phyloP scores from a whole-genome alignment of 2,888 invertebrate species.

The Drosophila parthenogenetica region DNA sequence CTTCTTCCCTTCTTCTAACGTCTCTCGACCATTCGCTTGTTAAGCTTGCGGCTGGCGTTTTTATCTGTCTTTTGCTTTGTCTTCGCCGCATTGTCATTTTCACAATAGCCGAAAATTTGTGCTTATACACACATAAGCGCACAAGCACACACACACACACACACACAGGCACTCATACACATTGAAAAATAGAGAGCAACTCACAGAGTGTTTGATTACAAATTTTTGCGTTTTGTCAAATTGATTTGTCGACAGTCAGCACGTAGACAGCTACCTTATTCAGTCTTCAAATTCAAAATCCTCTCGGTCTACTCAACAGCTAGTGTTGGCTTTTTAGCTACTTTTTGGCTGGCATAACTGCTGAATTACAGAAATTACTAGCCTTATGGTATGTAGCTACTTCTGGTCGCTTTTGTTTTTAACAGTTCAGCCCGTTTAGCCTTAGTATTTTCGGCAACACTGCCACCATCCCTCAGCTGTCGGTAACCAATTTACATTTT shows the following conservation, averaged over 20 bases:
- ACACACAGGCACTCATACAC: not conserved
- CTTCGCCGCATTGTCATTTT: conserved; percentile 63
- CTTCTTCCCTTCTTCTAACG: not conserved
- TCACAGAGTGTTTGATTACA: conserved; percentile 56
- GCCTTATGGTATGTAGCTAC: too few species aligned
- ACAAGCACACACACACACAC: not conserved
- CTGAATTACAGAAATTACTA: too few species aligned
- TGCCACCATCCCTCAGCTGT: not conserved
- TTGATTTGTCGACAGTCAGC: conserved; percentile 66
- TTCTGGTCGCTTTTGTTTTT: too few species aligned
- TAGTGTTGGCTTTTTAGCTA: too few species aligned
- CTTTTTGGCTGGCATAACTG: too few species aligned
- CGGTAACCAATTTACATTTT: conserved; percentile 69
- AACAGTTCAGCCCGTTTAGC: too few species aligned
- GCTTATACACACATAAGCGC: conserved; percentile 18
- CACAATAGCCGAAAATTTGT: conserved; percentile 65
- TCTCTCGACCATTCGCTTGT: conserved; percentile 30
- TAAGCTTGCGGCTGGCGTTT: conserved; percentile 75
- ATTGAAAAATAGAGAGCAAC: conserved; percentile 3
- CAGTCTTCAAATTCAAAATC: not conserved
- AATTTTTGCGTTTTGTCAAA: conserved; percentile 62
- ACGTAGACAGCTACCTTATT: conserved; percentile 45
- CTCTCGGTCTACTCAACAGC: not conserved
- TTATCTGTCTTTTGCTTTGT: conserved; percentile 65
- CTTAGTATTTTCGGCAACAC: too few species aligned